Evolutionary conservation across 2,797 vertebrate species (phyloP), one percentile per base, ranked within the genome.

Genomic region (Austrolebias charrua): DNA sequence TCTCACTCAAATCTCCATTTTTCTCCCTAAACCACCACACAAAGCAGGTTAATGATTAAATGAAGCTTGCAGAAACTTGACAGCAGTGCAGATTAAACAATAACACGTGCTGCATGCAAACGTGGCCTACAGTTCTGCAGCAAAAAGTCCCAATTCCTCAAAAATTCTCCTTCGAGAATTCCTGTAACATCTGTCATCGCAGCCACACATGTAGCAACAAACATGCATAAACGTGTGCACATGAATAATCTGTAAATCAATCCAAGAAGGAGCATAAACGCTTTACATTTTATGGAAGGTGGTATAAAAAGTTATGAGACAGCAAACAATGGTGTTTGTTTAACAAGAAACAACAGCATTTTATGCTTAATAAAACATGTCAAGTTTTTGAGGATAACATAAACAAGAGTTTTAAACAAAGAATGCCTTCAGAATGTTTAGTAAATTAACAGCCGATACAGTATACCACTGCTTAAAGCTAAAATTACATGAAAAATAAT

Each of bases 51-150:
- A 79, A 58, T 44, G 66, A 59, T 69, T 77, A 52, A 59, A 60
- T 2, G 1, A 49, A 38, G 31, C 9, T 11, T 51, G 20, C 53
- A 47, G n/a, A 65, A 48, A n/a, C 18, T 6, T 43, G 28, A 29
- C 31, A 46, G 16, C 15, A 44, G 38, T 50, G 49, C 18, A 57
- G 65, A 70, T 82, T 69, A 69, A 80, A 75, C n/a, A 71, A 73
- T 76, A 77, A 72, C 69, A 12, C 0, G 1, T 55, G 57, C 69
- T 68, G 70, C 55, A 9, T 33, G 20, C 20, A 55, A 19, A 28
- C 3, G 38, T 35, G 33, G 33, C 33, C 31, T 53, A 20, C 40
- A 6, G 6, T 50, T 4, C 53, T 62, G 7, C 16, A 38, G 3
- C 19, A 14, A 18, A 35, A 51, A 16, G 6, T 16, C 48, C 11